phyloP scores from a whole-genome alignment of 2,888 invertebrate genomes.

The Sinodicranocentrus sp. region DNA sequence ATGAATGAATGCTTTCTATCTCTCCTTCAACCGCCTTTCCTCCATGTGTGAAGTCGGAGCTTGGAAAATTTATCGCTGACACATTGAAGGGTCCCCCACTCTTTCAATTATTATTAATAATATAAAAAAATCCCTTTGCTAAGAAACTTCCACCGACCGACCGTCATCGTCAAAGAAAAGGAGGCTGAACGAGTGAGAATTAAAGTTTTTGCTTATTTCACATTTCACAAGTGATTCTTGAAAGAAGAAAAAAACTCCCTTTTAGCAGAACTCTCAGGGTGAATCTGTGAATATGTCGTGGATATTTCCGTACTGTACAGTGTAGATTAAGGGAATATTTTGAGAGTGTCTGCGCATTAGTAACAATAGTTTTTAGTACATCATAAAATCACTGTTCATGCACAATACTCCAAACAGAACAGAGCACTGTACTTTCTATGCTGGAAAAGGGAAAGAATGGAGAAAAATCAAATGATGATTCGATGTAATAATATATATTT shows the following conservation, averaged over 20 bases:
- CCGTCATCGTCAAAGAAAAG: conserved; percentile 20
- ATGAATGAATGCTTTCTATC: conserved; percentile 39
- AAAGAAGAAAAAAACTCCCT: too few species aligned
- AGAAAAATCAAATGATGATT: conserved; percentile 53
- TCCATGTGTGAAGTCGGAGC: conserved; percentile 71
- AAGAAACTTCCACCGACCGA: conserved; percentile 46
- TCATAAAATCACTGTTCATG: conserved; percentile 43
- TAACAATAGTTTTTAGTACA: conserved; percentile 24
- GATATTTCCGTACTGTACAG: neutral
- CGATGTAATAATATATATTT: conserved; percentile 49
- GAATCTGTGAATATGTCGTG: too few species aligned
- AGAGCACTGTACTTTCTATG: conserved; percentile 20
- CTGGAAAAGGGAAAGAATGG: conserved; percentile 9
- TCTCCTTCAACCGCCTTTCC: conserved; percentile 38
- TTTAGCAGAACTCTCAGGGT: neutral
- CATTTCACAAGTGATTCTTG: conserved; percentile 50
- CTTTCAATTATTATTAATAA: conserved; percentile 74
- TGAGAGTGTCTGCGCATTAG: neutral
- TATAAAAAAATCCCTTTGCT: conserved; percentile 46
- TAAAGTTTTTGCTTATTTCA: conserved; percentile 57
- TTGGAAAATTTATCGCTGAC: conserved; percentile 77
- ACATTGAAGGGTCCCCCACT: conserved; percentile 75
- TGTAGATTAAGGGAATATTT: too few species aligned
- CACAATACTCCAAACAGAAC: conserved; percentile 25
- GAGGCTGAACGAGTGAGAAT: conserved; percentile 44